Base-by-base conservation (phyloP, 2,888 invertebrate species). In the Xestia ashworthii region DNA sequence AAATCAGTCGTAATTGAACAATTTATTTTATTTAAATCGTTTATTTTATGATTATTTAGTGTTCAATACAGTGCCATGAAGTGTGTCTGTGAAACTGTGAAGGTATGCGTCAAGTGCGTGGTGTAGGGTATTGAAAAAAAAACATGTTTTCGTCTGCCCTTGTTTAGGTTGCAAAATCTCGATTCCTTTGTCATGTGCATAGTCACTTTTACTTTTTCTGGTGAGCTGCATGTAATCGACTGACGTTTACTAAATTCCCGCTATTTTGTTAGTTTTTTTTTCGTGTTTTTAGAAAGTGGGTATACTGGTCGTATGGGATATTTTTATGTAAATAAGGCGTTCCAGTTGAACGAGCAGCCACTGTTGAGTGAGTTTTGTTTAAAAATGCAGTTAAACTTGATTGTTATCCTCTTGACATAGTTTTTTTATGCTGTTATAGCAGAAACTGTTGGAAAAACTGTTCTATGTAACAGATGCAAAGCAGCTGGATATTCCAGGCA, bases 121-220 rank as follows among this genome's bases (percentile, higher is more conserved):
- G 81, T n/a, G 80, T 82, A 71, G 86, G 80, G 89, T 89, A 84
- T 89, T 80, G 82, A 80, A 89, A 90, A 90, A 78, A 93, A 93
- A 94, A 92, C 94, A 93, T 94, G 94, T 95, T 95, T 93, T 93
- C 90, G 80, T 92, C 89, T 95, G 95, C 94, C 96, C 95, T 95
- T 96, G 96, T 94, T 95, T 92, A 90, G 90, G 88, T 95, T 95
- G 94, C 95, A 93, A 95, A 96, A 96, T 94, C 94, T 94, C 88
- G 89, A 92, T 94, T 96, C 94, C 95, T 96, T 96, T 96, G 96
- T 96, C 93, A 95, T 93, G 92, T 89, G 90, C 88, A 89, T 80
- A 88, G 83, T 81, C 88, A 96, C 96, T 96, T 96, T 96, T 96
- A 96, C 96, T 96, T 96, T 96, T 95, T 91, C 88, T 83, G 83